Base-by-base conservation (phyloP, 2,113 vertebrate species). In the Cephalopterus ornatus region DNA sequence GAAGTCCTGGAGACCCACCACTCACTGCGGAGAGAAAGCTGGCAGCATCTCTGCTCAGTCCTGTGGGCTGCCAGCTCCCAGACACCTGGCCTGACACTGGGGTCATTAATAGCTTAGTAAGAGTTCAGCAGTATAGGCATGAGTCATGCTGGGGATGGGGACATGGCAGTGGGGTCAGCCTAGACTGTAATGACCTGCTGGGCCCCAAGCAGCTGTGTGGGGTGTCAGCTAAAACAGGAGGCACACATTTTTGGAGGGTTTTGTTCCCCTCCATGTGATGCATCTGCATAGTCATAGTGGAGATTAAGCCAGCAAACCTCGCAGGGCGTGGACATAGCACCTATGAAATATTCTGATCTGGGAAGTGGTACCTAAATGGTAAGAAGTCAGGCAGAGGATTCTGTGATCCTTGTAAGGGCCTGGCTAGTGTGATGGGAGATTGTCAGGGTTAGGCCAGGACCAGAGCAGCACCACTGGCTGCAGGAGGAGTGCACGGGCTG, bases 291-390 rank as follows among this genome's bases (percentile, higher is more conserved):
- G 41, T 52, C 47, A 21, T 5, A 30, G 19, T 1, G 5, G 20
- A 20, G 19, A 26, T 63, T 32, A 59, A 62, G 22, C 37, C 46
- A 70, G 56, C 32, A 79, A 67, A 47, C 8, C 13, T 73, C 0
- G 4, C 8, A 18, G 32, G 8, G 1, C 3, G 32, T 53, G 33
- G 35, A 39, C 11, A 14, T 6, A 37, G 46, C 4, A 2, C 32
- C 23, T 67, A 28, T 50, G 32, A 50, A 74, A 49, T 47, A 15
- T 6, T 46, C 28, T 23, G 21, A 35, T 5, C 21, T 58, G 58
- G 37, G 58, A 70, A 56, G 26, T 0, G 5, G 46, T 66, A 39
- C n/a, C 63, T 35, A 33, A 53, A 35, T 12, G 26, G 18, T 66
- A 24, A 58, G 59, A 81, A 42, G 49, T 1, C 30, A 46, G 68